These are phyloP conservation scores for Scotopteryx bipunctaria DNA, from an alignment of 2,888 invertebrate genomes.

Conservation along the genomic window DNA sequence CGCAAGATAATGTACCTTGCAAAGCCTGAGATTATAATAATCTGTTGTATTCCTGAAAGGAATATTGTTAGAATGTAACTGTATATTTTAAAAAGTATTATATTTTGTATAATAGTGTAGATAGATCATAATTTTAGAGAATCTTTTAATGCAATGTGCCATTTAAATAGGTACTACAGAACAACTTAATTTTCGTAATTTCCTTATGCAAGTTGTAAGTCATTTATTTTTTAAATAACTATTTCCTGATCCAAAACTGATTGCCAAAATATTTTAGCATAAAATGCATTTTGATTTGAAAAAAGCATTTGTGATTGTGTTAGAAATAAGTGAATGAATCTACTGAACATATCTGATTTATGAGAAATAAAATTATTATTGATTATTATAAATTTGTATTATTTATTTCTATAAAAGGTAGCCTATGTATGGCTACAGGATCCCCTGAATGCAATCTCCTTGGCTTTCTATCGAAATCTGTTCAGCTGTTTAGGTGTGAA, in stretches of 20 bases:
- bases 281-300: conserved; percentile 50
- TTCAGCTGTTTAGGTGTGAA: too few relatives aligned
- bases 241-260: conserved; percentile 1
- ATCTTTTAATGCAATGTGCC: not conserved
- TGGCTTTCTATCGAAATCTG: too few relatives aligned
- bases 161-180: not conserved
- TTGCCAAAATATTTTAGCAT: conserved; percentile 38
- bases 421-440: not conserved
- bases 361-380: conserved; percentile 21
- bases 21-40: conserved; percentile 13
- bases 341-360: conserved; percentile 45
- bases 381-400: not conserved
- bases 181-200: not conserved
- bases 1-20: conserved; percentile 22
- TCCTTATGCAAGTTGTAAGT: too few relatives aligned
- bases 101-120: not conserved
- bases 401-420: not conserved
- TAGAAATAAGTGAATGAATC: conserved; percentile 36
- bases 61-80: conserved; percentile 34
- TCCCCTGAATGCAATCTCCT: too few relatives aligned
- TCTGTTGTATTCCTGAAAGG: conserved; percentile 31
- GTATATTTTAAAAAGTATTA: conserved; percentile 54
- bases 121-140: conserved; percentile 1
- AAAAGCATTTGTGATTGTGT: conserved; percentile 49
- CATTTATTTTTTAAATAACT: not conserved